A percentile compares a stretch with the other conserved stretches of the same genome.
Conservation (phyloP, 2,888 invertebrate species). For the Lamproptera curius region DNA sequence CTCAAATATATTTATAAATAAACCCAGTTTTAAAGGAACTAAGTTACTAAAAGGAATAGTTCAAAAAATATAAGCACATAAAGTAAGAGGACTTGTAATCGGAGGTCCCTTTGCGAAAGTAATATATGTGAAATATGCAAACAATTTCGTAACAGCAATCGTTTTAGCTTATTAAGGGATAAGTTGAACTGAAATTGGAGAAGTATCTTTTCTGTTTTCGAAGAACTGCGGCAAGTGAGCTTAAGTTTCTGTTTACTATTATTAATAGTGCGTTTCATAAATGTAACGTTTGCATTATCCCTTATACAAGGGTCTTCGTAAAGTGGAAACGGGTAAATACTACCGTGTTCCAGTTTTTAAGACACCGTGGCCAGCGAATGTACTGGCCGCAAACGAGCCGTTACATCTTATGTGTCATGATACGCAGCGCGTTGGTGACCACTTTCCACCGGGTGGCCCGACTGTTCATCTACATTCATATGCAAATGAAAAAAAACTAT, state of each 20-base stretch:
- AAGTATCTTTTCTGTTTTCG: constrained; percentile 1
- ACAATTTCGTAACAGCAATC: constrained; percentile 12
- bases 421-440: too few species aligned
- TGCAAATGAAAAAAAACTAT: too few species aligned
- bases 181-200: constrained; percentile 10
- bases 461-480: too few species aligned
- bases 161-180: constrained; percentile 6
- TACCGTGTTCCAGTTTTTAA: too few species aligned
- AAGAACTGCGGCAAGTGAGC: neutral
- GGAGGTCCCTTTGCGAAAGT: neutral
- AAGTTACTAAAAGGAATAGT: neutral
- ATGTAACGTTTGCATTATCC: too few species aligned
- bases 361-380: too few species aligned
- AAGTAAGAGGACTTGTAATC: neutral
- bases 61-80: neutral
- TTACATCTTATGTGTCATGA: too few species aligned
- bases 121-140: constrained; percentile 10
- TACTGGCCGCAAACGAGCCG: too few species aligned
- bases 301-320: too few species aligned
- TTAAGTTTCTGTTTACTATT: constrained; percentile 17
- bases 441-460: too few species aligned
- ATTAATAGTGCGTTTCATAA: constrained; percentile 13
- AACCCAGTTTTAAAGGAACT: neutral
- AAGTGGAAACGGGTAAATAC: too few species aligned
- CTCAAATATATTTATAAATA: too few species aligned